Base-by-base conservation (phyloP, 2,888 invertebrate species). In the Chrysolina oricalcia region DNA sequence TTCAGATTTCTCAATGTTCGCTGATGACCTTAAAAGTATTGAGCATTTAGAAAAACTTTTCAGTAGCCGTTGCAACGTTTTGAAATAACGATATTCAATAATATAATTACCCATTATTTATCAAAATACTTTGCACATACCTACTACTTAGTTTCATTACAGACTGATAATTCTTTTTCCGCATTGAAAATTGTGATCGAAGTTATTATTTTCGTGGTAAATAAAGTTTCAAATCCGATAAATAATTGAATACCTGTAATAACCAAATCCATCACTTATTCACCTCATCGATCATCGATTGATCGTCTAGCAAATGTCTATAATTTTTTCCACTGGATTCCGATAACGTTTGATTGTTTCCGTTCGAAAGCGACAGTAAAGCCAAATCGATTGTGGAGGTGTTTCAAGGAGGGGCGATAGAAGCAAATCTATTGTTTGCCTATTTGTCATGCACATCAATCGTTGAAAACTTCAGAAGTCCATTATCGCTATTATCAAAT, bases 331-430 rank as follows among this genome's bases (percentile, higher is more conserved):
- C 65, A 68, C 72, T 46, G 65, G 72, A 75, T 75, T 75, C 72
- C n/a, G 72, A 71, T 72, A 53, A 72, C 75, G 75, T 72, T 69
- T 72, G 69, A 72, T 72, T 68, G 68, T 75, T 75, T 75, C 72
- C 75, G 75, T 68, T 72, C 59, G 75, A 72, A 69, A 68, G 65
- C 66, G 56, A 68, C 68, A 66, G 46, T 70, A 59, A 59, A 62
- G 65, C 67, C 70, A 23, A 48, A 74, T 62, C 68, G 70, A 19
- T 64, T 69, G 67, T 69, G 69, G 63, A 63, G 64, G 27, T 53
- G 53, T 27, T 50, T 65, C 62, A 17, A 53, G 17, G 48, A 27
- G 69, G 73, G 73, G 63, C 19, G 69, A 73, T 69, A 19, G 67
- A 50, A 27, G 67, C 46, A 67, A 23, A 43, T 43, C 19, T 19